Evolutionary conservation across 37 sponge, comb jelly and placozoan species (phyloP), one percentile per base, ranked within the genome.

Genomic region (Chondrilla cf. caribensis): DNA sequence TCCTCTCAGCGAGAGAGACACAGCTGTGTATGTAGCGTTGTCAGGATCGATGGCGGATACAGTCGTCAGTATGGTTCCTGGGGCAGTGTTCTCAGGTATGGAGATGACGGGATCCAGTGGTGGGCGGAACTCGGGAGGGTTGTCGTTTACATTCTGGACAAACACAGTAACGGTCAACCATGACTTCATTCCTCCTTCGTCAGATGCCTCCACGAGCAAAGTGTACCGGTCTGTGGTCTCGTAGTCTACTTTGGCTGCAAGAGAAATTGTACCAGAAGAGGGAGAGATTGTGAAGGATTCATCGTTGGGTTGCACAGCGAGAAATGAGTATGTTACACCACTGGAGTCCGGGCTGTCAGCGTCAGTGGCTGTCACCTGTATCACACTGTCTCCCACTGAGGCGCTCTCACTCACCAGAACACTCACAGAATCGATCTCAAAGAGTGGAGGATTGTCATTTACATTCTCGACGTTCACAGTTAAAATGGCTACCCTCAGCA

Each of bases 361-460:
- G 40, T 89, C 89, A 38, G 40, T 58, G 37, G 89, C 89, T 26
- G 21, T 58, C 44, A 87, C 84, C 6, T 21, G 19, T 1, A 83
- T 77, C 36, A 73, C 76, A 40, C 6, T 19, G 41, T 32, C 36
- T 11, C 76, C 76, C 1, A 4, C 41, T 17, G 44, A n/a, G 22
- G 44, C 76, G 40, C 18, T 73, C 36, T 73, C 76, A 73, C 76
- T 73, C 2, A 73, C 44, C 15, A 43, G 76, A 18, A n/a, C 43
- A 40, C 8, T 40, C 38, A 73, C 44, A 42, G 2, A 19, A 40
- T 40, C 25, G 38, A 42, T 9, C 43, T 18, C 44, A 57, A 94
- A 94, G 2, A 38, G 19, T 11, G 95, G 95, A 32, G 84, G 79
- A 39, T 58, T 90, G 82, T 94, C 91, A 42, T 94, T 90, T 36